Evolutionary conservation across 1,140 invertebrate species (phyloP).

Genomic region (Babylonia areolata): DNA sequence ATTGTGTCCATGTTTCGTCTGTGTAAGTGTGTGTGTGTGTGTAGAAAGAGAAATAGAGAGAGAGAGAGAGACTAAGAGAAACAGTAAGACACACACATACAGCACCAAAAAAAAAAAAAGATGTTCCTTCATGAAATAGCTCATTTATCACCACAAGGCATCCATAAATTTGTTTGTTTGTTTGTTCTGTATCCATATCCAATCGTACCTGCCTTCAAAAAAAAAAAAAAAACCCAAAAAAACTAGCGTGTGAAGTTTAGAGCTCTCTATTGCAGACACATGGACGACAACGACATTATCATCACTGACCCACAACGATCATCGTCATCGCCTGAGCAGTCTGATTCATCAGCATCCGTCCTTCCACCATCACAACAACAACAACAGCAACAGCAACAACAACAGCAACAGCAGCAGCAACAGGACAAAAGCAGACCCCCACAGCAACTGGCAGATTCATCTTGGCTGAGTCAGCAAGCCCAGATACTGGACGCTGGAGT

Average conservation of each 20-base stretch:
- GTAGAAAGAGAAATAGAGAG: no score
- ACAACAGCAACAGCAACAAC: conserved; percentile 17
- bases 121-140: no score
- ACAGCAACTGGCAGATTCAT: conserved; percentile 22
- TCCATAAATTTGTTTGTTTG: no score
- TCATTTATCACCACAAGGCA: no score
- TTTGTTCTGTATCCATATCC: no score
- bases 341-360: conserved; percentile 15
- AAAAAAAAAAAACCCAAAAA: not conserved
- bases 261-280: not conserved
- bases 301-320: not conserved
- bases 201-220: no score
- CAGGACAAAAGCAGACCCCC: not conserved
- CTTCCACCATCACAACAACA: not conserved
- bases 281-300: not conserved
- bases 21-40: no score
- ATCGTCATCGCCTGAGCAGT: not conserved
- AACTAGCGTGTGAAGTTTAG: not conserved
- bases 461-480: conserved; percentile 22
- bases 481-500: not conserved
- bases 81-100: no score
- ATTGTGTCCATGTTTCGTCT: no score
- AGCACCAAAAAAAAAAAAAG: no score
- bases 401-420: conserved; percentile 12
- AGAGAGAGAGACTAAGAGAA: no score